phyloP scores from a whole-genome alignment of 2,797 vertebrate species.

The Delichon dasypus region DNA sequence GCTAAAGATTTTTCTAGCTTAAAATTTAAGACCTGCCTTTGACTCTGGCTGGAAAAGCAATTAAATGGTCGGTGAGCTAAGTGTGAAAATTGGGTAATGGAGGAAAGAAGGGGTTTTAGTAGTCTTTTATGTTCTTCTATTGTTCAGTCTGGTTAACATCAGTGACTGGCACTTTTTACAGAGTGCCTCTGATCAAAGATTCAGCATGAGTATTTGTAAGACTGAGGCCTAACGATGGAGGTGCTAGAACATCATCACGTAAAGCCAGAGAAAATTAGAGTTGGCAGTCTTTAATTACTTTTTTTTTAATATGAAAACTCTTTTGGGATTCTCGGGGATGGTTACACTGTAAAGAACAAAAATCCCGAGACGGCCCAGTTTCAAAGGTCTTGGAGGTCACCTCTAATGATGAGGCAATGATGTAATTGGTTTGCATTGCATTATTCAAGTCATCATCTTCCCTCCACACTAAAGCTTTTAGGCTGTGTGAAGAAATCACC shows the following conservation, averaged over 20 bases:
- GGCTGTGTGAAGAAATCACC: not conserved
- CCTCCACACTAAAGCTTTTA: not conserved
- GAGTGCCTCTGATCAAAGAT: not conserved
- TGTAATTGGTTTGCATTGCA: conserved; percentile 32
- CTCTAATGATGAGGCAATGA: conserved; percentile 34
- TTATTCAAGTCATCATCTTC: conserved; percentile 14
- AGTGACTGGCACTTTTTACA: not conserved
- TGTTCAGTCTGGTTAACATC: conserved; percentile 42
- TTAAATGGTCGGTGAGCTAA: conserved; percentile 55
- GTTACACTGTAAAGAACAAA: not conserved
- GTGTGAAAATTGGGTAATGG: conserved; percentile 46
- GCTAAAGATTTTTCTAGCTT: conserved; percentile 10
- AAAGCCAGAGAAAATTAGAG: conserved; percentile 1
- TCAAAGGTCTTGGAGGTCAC: conserved; percentile 17
- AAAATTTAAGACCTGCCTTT: conserved; percentile 48
- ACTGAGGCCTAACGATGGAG: not conserved
- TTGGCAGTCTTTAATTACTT: conserved; percentile 6
- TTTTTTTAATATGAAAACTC: not conserved
- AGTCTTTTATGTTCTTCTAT: not conserved
- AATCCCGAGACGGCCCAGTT: not conserved
- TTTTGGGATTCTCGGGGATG: not conserved
- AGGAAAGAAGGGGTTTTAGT: not conserved
- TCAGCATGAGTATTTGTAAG: not conserved
- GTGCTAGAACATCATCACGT: not conserved
- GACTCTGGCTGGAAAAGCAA: conserved; percentile 49